Evolutionary conservation across 2,797 vertebrate species (phyloP).

Genomic region (Cyclura pinguis): DNA sequence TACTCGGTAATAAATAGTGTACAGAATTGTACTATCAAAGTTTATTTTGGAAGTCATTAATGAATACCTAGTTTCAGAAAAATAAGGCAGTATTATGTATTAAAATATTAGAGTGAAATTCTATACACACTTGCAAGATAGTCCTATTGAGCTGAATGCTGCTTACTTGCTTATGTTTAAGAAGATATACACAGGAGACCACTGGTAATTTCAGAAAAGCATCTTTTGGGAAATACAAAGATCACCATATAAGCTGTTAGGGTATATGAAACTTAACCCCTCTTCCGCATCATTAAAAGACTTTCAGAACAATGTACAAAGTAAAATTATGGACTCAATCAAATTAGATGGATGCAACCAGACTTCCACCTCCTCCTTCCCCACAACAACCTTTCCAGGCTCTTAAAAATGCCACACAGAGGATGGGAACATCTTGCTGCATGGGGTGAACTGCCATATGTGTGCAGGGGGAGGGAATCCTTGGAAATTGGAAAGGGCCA

Average conservation of each 20-base stretch:
- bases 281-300: neutral
- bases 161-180: neutral
- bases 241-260: rapidly evolving
- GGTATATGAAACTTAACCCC: neutral
- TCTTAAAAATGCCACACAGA: neutral
- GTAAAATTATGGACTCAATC: neutral
- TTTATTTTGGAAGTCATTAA: neutral
- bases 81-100: rapidly evolving
- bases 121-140: neutral
- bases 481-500: neutral
- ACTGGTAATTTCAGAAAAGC: constrained; percentile 5
- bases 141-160: neutral
- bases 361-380: neutral
- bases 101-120: neutral
- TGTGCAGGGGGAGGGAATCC: neutral
- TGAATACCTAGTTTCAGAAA: neutral
- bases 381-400: neutral
- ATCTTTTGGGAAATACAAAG: neutral
- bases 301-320: neutral
- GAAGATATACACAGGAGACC: neutral
- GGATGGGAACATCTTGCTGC: neutral
- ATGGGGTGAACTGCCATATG: neutral
- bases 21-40: neutral
- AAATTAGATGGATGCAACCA: neutral
- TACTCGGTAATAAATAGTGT: neutral